These are phyloP conservation scores for Chlamydotis undulata DNA, from an alignment of 2,113 vertebrate genomes.

Conservation along the genomic window DNA sequence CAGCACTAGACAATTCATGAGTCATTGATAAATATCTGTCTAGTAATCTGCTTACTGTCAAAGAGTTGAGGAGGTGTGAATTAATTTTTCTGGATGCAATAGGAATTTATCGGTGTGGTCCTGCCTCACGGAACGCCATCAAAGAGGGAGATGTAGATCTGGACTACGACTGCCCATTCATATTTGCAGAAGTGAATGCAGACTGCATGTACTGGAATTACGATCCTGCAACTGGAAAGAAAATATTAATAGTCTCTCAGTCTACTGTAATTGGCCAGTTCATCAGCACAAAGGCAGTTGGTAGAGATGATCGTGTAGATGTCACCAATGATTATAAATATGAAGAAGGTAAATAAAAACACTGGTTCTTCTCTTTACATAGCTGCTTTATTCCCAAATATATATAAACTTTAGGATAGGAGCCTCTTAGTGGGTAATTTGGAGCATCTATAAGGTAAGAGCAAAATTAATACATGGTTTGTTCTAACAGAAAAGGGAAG, in stretches of 20 bases:
- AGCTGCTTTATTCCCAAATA: not conserved
- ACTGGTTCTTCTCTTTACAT: not conserved
- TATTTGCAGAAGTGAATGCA: conserved; percentile 80
- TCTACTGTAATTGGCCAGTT: conserved; percentile 56
- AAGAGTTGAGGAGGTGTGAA: not conserved
- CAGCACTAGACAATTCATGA: not conserved
- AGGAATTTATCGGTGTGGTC: conserved; percentile 83
- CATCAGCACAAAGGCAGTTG: conserved; percentile 83
- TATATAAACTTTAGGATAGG: not conserved
- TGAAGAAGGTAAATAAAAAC: conserved; percentile 73
- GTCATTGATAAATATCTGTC: not conserved
- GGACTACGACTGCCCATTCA: conserved; percentile 70
- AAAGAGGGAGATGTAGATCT: conserved; percentile 74
- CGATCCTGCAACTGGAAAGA: not conserved
- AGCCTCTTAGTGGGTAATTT: not conserved
- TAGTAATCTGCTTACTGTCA: not conserved
- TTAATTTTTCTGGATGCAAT: not conserved
- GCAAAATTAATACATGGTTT: not conserved
- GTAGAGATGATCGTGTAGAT: conserved; percentile 71
- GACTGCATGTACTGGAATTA: conserved; percentile 75
- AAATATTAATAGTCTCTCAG: conserved; percentile 42
- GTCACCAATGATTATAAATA: conserved; percentile 79
- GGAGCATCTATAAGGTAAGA: not conserved
- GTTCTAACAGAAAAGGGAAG: not conserved
- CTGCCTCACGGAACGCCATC: conserved; percentile 69